phyloP scores from a whole-genome alignment of 2,888 invertebrate species.

The Punctoribates punctum region DNA sequence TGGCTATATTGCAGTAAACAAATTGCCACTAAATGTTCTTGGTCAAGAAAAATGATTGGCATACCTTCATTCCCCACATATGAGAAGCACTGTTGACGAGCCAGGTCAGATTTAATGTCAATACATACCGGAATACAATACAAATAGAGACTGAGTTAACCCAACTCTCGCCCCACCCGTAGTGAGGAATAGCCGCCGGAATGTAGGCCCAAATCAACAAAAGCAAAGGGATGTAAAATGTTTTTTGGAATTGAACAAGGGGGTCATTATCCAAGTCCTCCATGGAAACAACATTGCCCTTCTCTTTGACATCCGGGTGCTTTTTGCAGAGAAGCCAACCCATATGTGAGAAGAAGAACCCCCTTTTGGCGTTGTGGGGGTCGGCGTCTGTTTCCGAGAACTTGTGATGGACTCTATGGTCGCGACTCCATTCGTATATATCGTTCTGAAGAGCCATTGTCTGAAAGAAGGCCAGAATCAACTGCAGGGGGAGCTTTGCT shows the following conservation, averaged over 20 bases:
- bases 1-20: constrained; percentile 51
- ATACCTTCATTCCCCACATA: constrained; percentile 55
- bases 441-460: constrained; percentile 80
- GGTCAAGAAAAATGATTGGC: neutral
- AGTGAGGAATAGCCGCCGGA: constrained; percentile 56
- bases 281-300: constrained; percentile 56
- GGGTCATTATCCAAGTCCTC: constrained; percentile 56
- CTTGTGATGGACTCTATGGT: constrained; percentile 55
- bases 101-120: constrained; percentile 59
- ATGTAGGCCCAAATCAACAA: constrained; percentile 55
- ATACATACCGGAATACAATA: constrained; percentile 55
- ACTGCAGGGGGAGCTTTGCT: constrained; percentile 75
- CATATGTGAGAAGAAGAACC: constrained; percentile 59
- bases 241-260: constrained; percentile 56
- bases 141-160: constrained; percentile 53
- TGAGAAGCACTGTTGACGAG: constrained; percentile 58
- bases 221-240: constrained; percentile 55
- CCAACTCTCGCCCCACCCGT: constrained; percentile 56
- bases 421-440: constrained; percentile 54
- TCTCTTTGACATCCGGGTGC: constrained; percentile 57
- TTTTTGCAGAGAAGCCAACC: constrained; percentile 58
- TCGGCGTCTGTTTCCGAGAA: constrained; percentile 55
- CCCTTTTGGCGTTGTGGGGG: constrained; percentile 54
- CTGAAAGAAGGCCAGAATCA: constrained; percentile 73
- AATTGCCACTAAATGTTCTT: neutral